These are phyloP conservation scores for Heliconius erato DNA, from an alignment of 2,888 invertebrate genomes.

Conservation along the genomic window DNA sequence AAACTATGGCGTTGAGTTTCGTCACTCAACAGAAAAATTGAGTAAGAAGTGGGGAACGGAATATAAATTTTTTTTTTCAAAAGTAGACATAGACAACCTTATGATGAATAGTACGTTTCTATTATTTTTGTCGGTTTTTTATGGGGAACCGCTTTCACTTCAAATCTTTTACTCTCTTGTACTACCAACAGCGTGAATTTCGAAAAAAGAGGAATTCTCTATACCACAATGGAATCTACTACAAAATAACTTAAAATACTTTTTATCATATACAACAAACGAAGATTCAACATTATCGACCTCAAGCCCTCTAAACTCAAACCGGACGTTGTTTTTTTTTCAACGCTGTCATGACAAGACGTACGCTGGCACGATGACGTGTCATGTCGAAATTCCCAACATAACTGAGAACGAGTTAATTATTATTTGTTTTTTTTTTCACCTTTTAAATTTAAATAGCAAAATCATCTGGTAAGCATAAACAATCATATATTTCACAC, in stretches of 20 bases:
- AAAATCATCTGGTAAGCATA: no score
- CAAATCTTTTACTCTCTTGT: no score
- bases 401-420: slow-evolving; percentile 81
- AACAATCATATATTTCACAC: no score
- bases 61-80: not conserved
- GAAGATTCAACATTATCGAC: slow-evolving; percentile 42
- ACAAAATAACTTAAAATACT: no score
- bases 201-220: no score
- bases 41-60: no score
- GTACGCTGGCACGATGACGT: slow-evolving; percentile 69
- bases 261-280: not conserved
- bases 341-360: slow-evolving; percentile 65
- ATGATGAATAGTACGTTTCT: no score
- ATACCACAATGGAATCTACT: no score
- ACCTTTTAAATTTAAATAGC: not conserved
- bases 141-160: no score
- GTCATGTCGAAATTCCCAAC: slow-evolving; percentile 73
- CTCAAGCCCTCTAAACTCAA: slow-evolving; percentile 50
- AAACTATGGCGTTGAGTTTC: not conserved
- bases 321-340: slow-evolving; percentile 57
- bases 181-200: no score
- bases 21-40: not conserved
- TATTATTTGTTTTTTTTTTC: slow-evolving; percentile 53
- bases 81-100: no score
- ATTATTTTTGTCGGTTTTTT: no score